Percentiles rank a stretch among this genome's conserved stretches.
Evolutionary conservation across 2,113 vertebrate species (phyloP).

Genomic region (human (Homo sapiens)): DNA sequence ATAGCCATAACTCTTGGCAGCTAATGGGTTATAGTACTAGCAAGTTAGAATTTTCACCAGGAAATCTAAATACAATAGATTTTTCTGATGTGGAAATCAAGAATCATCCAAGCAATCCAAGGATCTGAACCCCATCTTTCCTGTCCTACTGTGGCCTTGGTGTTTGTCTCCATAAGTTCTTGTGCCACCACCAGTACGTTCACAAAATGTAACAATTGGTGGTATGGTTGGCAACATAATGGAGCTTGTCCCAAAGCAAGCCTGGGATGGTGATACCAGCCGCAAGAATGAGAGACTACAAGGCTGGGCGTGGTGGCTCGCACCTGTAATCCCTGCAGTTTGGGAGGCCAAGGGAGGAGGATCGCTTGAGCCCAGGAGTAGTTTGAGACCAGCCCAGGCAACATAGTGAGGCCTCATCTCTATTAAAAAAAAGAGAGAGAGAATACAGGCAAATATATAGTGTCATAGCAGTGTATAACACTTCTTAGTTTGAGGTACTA

Average conservation of each 20-base stretch:
- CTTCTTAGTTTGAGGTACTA: neutral
- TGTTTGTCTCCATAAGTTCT: neutral
- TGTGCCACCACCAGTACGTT: neutral
- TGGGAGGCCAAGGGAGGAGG: too few species aligned
- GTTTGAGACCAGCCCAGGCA: too few species aligned
- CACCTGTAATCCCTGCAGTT: too few species aligned
- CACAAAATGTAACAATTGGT: neutral
- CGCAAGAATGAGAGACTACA: neutral
- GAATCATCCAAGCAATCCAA: neutral
- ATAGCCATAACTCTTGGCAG: neutral
- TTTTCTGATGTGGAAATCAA: neutral
- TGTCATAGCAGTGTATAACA: neutral
- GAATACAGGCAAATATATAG: neutral
- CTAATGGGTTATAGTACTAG: neutral
- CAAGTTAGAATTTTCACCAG: neutral
- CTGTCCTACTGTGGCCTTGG: neutral
- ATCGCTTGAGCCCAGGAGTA: too few species aligned
- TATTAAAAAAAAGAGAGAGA: too few species aligned
- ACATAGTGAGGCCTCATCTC: too few species aligned
- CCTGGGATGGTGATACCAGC: neutral
- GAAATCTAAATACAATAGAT: neutral
- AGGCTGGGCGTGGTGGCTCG: too few species aligned
- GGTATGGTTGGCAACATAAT: neutral
- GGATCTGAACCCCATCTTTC: neutral
- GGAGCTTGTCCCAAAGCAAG: neutral